Conservation (phyloP, 1,140 invertebrate species). For the Tachypleus tridentatus region DNA sequence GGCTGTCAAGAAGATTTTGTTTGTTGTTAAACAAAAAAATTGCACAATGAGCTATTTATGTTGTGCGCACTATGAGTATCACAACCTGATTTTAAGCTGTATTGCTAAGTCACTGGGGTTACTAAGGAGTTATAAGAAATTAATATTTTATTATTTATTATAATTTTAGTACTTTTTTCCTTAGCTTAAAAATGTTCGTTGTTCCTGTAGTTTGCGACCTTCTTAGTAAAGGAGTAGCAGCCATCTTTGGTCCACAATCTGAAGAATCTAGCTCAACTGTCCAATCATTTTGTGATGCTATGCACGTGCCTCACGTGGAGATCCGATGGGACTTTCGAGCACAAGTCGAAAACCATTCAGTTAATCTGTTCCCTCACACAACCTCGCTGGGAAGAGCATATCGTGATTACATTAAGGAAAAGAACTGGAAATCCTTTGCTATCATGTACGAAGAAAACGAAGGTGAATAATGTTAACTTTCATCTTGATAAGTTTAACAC, state of each 20-base stretch:
- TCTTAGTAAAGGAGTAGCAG: constrained; percentile 70
- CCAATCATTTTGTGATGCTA: constrained; percentile 91
- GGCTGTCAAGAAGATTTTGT: no score
- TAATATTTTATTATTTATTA: no score
- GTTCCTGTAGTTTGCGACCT: constrained; percentile 68
- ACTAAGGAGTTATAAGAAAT: no score
- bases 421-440: constrained; percentile 86
- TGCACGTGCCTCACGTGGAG: constrained; percentile 91
- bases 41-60: no score
- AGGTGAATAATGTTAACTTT: constrained; percentile 37
- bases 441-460: constrained; percentile 93
- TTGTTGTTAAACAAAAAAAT: no score
- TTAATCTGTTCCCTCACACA: constrained; percentile 89
- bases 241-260: constrained; percentile 86
- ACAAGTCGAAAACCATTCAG: constrained; percentile 69
- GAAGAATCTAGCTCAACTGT: constrained; percentile 80
- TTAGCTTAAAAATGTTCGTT: neutral
- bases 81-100: no score
- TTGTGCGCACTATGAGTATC: no score
- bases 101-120: no score
- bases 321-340: constrained; percentile 82
- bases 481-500: constrained; percentile 5
- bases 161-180: neutral
- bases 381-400: constrained; percentile 77
- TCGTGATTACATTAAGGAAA: constrained; percentile 72